A percentile compares a stretch with the other conserved stretches of the same genome.
Conservation (phyloP, 2,113 vertebrate genomes). For the Ptyas mucosa region DNA sequence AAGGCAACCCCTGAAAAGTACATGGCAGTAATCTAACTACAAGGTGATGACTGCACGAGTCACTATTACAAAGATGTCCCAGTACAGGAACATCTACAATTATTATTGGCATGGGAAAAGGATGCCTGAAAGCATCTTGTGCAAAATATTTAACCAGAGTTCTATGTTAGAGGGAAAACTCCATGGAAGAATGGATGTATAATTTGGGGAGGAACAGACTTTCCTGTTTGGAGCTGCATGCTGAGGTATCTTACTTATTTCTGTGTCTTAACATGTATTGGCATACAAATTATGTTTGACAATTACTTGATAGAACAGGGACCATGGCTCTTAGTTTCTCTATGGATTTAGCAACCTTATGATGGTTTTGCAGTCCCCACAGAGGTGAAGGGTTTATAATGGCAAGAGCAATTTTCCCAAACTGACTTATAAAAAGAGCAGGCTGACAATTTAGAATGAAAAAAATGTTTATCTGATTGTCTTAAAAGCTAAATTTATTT, state of each 20-base stretch:
- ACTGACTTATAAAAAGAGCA: background rate
- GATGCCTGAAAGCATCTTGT: background rate
- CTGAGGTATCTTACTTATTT: background rate
- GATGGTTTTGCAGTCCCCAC: background rate
- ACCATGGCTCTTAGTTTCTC: background rate
- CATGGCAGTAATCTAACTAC: background rate
- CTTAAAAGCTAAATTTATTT: background rate
- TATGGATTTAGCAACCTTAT: background rate
- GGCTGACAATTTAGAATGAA: background rate
- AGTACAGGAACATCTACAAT: background rate
- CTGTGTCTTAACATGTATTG: background rate
- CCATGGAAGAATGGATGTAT: background rate
- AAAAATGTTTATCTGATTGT: background rate
- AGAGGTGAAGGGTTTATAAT: background rate
- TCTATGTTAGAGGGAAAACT: background rate
- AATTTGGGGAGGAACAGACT: background rate
- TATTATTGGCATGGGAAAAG: background rate
- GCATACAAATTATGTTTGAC: background rate
- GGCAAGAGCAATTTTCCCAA: background rate
- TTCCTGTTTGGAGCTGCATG: background rate
- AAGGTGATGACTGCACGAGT: background rate
- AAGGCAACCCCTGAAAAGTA: background rate
- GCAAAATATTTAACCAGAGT: background rate
- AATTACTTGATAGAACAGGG: background rate
- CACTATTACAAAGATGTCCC: background rate